These are phyloP conservation scores for Platypus cylindrus DNA, from an alignment of 2,888 invertebrate species.

Conservation along the genomic window DNA sequence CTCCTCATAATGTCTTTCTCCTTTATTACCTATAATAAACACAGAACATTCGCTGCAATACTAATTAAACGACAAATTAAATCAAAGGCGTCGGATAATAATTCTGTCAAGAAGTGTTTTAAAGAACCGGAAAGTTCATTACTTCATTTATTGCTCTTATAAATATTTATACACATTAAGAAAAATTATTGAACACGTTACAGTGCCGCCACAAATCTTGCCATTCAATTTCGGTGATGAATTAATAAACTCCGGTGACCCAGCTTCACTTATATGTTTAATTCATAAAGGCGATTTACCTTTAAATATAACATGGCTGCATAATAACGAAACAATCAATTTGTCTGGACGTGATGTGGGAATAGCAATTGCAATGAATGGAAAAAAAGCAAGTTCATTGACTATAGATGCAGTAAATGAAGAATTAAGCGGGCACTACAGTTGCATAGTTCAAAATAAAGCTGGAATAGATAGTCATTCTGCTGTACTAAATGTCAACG, in stretches of 20 bases:
- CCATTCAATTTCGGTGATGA: constrained; percentile 45
- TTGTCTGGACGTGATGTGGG: constrained; percentile 6
- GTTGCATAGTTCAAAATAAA: constrained; percentile 50
- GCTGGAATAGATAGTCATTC: constrained; percentile 58
- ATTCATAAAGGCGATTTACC: constrained; percentile 60
- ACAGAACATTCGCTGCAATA: no score
- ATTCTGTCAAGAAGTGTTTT: no score
- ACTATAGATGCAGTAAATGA: constrained; percentile 44
- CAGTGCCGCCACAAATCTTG: constrained; percentile 41
- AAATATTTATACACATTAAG: neutral
- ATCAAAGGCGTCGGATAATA: no score
- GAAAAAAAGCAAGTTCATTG: constrained; percentile 47
- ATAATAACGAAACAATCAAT: constrained; percentile 14
- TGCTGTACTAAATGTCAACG: constrained; percentile 38
- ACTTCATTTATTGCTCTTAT: no score
- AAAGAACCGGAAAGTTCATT: no score
- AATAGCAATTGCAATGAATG: constrained; percentile 38
- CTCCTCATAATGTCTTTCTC: neutral
- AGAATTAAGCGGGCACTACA: constrained; percentile 44
- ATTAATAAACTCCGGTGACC: constrained; percentile 54
- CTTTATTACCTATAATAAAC: no score
- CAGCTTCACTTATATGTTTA: constrained; percentile 54
- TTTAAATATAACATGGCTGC: constrained; percentile 47
- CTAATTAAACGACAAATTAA: no score
- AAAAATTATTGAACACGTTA: constrained; percentile 5